Base-by-base conservation (phyloP, 2,113 vertebrate species). In the Oryzias melastigma region DNA sequence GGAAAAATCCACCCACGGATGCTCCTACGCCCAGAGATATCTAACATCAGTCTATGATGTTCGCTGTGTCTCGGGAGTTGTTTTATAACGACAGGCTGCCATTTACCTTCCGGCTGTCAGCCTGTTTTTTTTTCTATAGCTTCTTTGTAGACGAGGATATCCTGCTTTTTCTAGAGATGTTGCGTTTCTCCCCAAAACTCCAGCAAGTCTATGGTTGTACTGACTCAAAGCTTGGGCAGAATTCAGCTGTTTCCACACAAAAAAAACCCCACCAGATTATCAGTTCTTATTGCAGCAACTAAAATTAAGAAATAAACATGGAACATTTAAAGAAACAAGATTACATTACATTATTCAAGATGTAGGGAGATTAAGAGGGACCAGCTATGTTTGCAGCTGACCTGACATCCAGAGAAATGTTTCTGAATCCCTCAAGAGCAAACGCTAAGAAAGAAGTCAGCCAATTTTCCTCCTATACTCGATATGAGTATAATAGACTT, bases 1-100 rank as follows among this genome's bases (percentile, higher is more conserved):
- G 49, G 69, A 61, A 75, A 70, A 80, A 78, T 71, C 53, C 52
- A 1, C 80, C 80, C 68, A 73, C 68, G 42, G 67, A 62, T 76
- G 59, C 80, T 75, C 83, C 83, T 57, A 88, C 83, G 46, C 72
- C 12, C 56, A 65, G 47, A 73, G 67, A 80, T 66, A 77, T 71
- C 62, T 45, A 27, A 69, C 81, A 85, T 87, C 77, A 74, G 80
- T 78, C 66, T 65, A 5, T 69, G 62, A 65, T 57, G 77, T 59
- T 74, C 66, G 43, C 49, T 58, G 64, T 59, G 65, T 85, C 80
- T 72, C 73, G 73, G 73, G 70, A 75, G 58, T 45, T 68, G 56
- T 77, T 81, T 81, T 53, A 80, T 77, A 79, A 79, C 62, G 64
- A 78, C 78, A 56, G 41, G 52, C 54, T 77, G 62, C 42, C 47